These are phyloP conservation scores for Bombus huntii DNA, from an alignment of 1,140 invertebrate species.

Conservation along the genomic window DNA sequence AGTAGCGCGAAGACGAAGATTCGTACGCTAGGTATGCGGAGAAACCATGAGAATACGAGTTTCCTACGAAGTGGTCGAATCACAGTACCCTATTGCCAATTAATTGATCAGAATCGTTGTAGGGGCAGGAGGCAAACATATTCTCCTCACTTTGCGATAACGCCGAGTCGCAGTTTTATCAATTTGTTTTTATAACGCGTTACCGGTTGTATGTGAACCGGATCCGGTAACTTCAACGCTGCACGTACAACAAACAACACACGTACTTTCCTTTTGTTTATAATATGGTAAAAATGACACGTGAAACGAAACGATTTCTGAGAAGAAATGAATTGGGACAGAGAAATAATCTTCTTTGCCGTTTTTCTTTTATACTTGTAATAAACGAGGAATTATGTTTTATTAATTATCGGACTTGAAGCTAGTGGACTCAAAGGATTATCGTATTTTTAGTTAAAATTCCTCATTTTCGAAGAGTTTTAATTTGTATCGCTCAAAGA, in stretches of 20 bases:
- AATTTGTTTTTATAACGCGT: slow-evolving; percentile 24
- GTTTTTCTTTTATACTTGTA: too few relatives aligned
- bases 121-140: slow-evolving; percentile 55
- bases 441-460: not conserved
- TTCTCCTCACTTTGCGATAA: slow-evolving; percentile 57
- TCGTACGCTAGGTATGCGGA: slow-evolving; percentile 36
- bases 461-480: too few relatives aligned
- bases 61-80: slow-evolving; percentile 45
- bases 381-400: not conserved
- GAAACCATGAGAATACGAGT: slow-evolving; percentile 18
- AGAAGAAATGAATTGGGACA: not conserved
- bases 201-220: not conserved
- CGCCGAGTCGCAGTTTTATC: slow-evolving; percentile 71
- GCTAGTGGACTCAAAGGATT: not conserved
- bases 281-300: not conserved
- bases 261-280: not conserved
- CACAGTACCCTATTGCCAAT: slow-evolving; percentile 75
- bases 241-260: not conserved
- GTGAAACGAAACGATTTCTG: not conserved
- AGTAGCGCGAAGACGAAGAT: slow-evolving; percentile 52
- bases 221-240: not conserved
- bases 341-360: not conserved
- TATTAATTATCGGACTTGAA: not conserved
- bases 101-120: slow-evolving; percentile 75
- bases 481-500: too few relatives aligned